Percentiles rank a stretch among this genome's conserved stretches.
These are phyloP conservation scores for Petrocephalus microphthalmus DNA, from an alignment of 2,113 vertebrate genomes.

Conservation along the genomic window DNA sequence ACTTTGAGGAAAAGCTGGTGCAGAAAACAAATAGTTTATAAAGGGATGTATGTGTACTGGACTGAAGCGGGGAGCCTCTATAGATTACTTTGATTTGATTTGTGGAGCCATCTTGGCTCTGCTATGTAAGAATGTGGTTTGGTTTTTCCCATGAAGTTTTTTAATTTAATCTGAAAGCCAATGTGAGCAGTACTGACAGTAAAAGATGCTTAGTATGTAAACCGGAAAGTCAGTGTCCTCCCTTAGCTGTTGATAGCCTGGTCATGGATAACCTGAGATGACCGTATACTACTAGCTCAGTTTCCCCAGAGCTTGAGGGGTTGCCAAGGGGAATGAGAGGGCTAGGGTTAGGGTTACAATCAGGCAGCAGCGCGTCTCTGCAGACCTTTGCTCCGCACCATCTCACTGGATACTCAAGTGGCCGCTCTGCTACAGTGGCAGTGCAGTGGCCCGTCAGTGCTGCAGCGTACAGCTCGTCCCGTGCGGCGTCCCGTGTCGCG, in stretches of 20 bases:
- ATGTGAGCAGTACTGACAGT: neutral
- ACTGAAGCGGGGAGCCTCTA: neutral
- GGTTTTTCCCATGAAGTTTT: neutral
- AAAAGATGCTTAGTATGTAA: neutral
- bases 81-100: neutral
- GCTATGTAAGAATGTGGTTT: neutral
- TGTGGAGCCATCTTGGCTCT: neutral
- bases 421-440: neutral
- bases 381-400: neutral
- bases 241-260: neutral
- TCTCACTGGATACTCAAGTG: neutral
- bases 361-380: neutral
- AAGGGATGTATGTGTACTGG: neutral
- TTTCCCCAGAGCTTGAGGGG: neutral
- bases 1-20: conserved; percentile 11
- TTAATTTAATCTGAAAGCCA: neutral
- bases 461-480: too few relatives aligned
- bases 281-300: neutral
- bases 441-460: neutral
- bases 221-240: neutral
- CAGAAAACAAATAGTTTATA: neutral
- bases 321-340: neutral
- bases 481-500: too few relatives aligned
- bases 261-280: neutral
- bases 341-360: neutral